phyloP scores from a whole-genome alignment of 1,140 invertebrate genomes.

The Trichonephila clavipes region DNA sequence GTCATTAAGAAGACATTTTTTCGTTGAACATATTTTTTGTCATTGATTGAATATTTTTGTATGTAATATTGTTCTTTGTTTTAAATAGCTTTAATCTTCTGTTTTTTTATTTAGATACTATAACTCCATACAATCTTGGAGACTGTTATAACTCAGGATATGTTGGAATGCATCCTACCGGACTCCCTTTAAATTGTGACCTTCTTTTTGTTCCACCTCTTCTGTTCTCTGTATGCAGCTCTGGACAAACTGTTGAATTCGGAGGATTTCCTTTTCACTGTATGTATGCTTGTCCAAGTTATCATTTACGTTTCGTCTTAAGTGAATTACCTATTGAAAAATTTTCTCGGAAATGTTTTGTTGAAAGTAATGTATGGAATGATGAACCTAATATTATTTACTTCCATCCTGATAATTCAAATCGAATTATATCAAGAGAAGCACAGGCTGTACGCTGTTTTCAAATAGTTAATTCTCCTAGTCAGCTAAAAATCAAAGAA shows the following conservation, averaged over 20 bases:
- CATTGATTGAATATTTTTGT: background rate
- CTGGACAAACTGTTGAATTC: conserved; percentile 11
- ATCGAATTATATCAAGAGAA: conserved; percentile 6
- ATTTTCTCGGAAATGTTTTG: background rate
- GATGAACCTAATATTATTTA: conserved; percentile 8
- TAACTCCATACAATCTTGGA: conserved; percentile 13
- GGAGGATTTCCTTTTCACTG: conserved; percentile 50
- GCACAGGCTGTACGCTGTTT: background rate
- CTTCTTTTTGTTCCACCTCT: conserved; percentile 14
- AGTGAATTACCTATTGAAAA: background rate
- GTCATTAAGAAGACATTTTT: no score
- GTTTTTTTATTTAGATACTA: background rate
- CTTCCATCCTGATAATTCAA: conserved; percentile 55
- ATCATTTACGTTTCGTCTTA: background rate
- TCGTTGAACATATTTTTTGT: background rate
- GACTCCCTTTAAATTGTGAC: conserved; percentile 41
- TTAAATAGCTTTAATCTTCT: background rate
- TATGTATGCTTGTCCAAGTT: conserved; percentile 1
- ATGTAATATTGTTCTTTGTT: background rate
- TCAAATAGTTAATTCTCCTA: conserved; percentile 3
- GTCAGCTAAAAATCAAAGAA: background rate
- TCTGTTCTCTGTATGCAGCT: conserved; percentile 22
- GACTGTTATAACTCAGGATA: background rate
- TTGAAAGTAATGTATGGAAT: conserved; percentile 33
- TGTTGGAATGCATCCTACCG: conserved; percentile 24